phyloP scores from a whole-genome alignment of 35 echinoderm and acorn worm species.

The Apostichopus japonicus region DNA sequence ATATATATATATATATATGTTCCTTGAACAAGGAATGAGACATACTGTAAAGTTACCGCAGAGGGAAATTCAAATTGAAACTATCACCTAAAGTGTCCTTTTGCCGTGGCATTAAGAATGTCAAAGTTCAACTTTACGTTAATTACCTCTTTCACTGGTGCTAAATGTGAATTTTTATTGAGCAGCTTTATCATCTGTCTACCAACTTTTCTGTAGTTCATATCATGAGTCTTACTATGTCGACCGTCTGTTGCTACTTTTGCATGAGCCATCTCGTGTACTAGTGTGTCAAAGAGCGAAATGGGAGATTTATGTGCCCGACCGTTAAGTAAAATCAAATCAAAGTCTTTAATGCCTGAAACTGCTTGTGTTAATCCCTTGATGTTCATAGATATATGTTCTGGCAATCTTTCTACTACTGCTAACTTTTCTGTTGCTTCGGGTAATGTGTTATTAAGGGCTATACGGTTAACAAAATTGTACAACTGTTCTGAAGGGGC shows the following conservation, averaged over 20 bases:
- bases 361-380: neutral
- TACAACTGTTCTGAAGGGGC: neutral
- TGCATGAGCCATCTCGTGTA: slow-evolving; percentile 44
- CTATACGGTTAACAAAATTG: neutral
- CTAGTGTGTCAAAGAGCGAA: neutral
- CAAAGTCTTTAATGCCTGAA: neutral
- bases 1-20: too few species aligned
- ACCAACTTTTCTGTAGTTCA: neutral
- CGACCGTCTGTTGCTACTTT: neutral
- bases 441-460: neutral
- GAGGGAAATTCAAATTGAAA: too few species aligned
- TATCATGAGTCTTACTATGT: neutral
- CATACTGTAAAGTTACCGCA: too few species aligned
- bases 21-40: too few species aligned
- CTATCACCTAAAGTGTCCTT: neutral
- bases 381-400: slow-evolving; percentile 5
- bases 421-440: slow-evolving; percentile 1
- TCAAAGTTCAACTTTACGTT: slow-evolving; percentile 6
- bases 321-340: slow-evolving; percentile 8
- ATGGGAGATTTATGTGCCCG: neutral
- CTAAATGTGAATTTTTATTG: neutral
- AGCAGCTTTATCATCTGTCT: neutral
- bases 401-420: slow-evolving; percentile 7
- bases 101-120: neutral
- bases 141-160: neutral